Percentiles rank a stretch among this genome's conserved stretches.
phyloP scores from a whole-genome alignment of 2,797 vertebrate species.

The Anisognathus igniventris region DNA sequence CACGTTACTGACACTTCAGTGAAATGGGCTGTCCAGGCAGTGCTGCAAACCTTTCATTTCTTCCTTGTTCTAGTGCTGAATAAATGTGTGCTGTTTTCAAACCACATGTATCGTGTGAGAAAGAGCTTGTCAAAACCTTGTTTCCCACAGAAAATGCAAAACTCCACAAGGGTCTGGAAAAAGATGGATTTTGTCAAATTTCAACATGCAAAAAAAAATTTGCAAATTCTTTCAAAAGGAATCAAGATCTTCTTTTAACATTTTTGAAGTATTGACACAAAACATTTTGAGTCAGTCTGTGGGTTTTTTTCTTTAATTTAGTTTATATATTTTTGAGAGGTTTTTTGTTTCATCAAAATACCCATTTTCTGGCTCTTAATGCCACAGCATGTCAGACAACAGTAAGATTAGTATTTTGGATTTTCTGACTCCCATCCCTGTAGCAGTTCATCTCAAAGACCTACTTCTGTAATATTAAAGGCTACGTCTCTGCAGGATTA shows the following conservation, averaged over 20 bases:
- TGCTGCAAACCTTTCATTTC: background rate
- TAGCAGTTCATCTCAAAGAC: background rate
- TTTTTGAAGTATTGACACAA: background rate
- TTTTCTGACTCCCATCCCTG: background rate
- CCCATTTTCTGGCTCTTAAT: background rate
- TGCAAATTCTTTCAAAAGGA: background rate
- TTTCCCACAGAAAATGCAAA: background rate
- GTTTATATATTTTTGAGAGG: background rate
- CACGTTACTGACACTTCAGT: background rate
- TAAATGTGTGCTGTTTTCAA: background rate
- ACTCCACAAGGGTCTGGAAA: background rate
- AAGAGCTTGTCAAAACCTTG: background rate
- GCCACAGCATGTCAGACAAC: background rate
- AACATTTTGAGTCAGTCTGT: accelerated
- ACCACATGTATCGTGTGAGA: accelerated
- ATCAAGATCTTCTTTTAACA: background rate
- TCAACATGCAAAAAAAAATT: background rate
- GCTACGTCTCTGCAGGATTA: background rate
- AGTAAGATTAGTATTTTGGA: background rate
- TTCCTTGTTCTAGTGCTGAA: background rate
- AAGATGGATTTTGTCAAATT: background rate
- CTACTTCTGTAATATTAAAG: background rate
- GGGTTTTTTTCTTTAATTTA: background rate
- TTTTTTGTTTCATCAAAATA: background rate
- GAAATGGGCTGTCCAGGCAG: background rate